Evolutionary conservation across 2,113 vertebrate species (phyloP).

Genomic region (Noturus placidus): DNA sequence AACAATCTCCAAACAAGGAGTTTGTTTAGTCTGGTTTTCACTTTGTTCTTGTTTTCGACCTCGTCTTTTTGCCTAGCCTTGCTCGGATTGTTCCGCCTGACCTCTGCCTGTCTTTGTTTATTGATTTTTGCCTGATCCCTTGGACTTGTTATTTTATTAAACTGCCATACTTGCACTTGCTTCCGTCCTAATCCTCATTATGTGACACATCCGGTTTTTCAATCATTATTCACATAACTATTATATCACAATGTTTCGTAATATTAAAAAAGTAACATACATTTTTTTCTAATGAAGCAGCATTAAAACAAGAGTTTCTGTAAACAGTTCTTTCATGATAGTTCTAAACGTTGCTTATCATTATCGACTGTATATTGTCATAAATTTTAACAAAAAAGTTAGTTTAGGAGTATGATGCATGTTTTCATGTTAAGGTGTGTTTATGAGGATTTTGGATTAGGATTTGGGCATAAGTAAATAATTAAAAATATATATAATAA

Average conservation of each 20-base stretch:
- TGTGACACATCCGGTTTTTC: not conserved
- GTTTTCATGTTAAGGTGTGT: not conserved
- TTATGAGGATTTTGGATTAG: not conserved
- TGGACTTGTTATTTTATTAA: too few relatives aligned
- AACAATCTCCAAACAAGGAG: too few relatives aligned
- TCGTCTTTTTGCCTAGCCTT: too few relatives aligned
- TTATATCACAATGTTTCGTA: not conserved
- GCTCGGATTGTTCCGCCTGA: too few relatives aligned
- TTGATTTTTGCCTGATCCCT: too few relatives aligned
- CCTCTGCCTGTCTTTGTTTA: too few relatives aligned
- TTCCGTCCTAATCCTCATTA: too few relatives aligned
- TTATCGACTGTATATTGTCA: not conserved
- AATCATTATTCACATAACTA: not conserved
- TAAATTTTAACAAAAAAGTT: not conserved
- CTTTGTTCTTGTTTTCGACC: too few relatives aligned
- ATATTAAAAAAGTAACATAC: not conserved
- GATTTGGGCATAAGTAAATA: not conserved
- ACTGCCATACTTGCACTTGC: too few relatives aligned
- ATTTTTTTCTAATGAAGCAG: not conserved
- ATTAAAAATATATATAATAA: not conserved
- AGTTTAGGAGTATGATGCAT: not conserved
- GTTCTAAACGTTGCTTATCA: not conserved
- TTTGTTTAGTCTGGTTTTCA: too few relatives aligned
- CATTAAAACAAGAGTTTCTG: not conserved
- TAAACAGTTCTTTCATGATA: not conserved